Conservation (phyloP, 2,888 invertebrate genomes). For the Drosophila anceps region DNA sequence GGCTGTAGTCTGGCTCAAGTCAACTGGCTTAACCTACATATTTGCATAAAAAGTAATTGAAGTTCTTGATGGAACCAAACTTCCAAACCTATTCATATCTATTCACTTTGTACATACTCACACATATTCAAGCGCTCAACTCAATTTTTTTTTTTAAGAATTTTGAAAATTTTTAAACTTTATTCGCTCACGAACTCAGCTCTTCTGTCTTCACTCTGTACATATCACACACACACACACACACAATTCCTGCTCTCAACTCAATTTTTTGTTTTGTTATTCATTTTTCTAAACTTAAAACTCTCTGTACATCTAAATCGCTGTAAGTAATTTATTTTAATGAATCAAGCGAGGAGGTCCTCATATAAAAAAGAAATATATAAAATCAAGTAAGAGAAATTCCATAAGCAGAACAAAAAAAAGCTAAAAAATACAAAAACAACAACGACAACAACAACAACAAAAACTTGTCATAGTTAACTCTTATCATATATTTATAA, state of each 20-base stretch:
- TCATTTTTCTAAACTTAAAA: constrained; percentile 41
- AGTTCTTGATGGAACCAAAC: not conserved
- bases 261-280: constrained; percentile 6
- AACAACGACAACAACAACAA: constrained; percentile 33
- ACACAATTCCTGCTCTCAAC: constrained; percentile 28
- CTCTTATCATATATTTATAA: constrained; percentile 24
- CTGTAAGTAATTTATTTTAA: constrained; percentile 80
- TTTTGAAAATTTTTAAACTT: too few relatives aligned
- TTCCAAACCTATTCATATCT: not conserved
- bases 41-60: not conserved
- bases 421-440: constrained; percentile 10
- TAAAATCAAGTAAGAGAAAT: constrained; percentile 64
- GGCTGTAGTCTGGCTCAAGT: not conserved
- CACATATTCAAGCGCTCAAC: too few relatives aligned
- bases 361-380: constrained; percentile 61
- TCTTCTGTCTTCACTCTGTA: not conserved
- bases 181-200: constrained; percentile 2
- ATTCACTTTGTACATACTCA: not conserved
- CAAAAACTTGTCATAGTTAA: constrained; percentile 44
- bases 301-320: constrained; percentile 47
- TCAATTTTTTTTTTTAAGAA: too few relatives aligned
- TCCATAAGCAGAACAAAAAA: constrained; percentile 1
- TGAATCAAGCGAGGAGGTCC: constrained; percentile 78
- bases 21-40: not conserved
- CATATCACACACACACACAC: constrained; percentile 20